phyloP scores from a whole-genome alignment of 2,797 vertebrate species.

The Myoxocephalus aenaeus region DNA sequence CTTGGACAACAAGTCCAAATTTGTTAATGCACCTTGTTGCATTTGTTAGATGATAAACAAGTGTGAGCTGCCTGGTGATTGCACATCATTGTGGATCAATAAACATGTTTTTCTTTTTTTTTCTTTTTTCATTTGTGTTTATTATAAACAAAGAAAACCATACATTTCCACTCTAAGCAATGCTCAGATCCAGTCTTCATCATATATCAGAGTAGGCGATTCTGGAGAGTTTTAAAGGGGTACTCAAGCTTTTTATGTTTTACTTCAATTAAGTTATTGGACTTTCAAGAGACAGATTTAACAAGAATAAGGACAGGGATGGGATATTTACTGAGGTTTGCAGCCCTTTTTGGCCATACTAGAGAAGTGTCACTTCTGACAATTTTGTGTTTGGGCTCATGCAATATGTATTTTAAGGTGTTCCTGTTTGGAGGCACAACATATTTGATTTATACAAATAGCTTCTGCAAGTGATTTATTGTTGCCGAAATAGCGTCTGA shows the following conservation, averaged over 20 bases:
- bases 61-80: not conserved
- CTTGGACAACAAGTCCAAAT: not conserved
- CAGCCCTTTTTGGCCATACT: not conserved
- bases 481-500: not conserved
- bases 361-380: not conserved
- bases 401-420: not conserved
- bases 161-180: not conserved
- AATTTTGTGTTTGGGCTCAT: too few relatives aligned
- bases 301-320: not conserved
- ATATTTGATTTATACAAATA: not conserved
- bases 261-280: not conserved
- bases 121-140: not conserved
- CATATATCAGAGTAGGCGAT: not conserved
- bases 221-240: not conserved
- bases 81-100: not conserved
- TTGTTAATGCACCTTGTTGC: not conserved
- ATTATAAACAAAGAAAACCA: not conserved
- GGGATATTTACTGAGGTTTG: not conserved
- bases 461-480: not conserved
- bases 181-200: not conserved
- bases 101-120: not conserved
- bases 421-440: too few relatives aligned
- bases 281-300: not conserved
- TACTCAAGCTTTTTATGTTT: not conserved
- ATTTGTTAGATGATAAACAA: conserved; percentile 2